Base-by-base conservation (phyloP, 92 coral and sea anemone species). In the Porites evermanni region DNA sequence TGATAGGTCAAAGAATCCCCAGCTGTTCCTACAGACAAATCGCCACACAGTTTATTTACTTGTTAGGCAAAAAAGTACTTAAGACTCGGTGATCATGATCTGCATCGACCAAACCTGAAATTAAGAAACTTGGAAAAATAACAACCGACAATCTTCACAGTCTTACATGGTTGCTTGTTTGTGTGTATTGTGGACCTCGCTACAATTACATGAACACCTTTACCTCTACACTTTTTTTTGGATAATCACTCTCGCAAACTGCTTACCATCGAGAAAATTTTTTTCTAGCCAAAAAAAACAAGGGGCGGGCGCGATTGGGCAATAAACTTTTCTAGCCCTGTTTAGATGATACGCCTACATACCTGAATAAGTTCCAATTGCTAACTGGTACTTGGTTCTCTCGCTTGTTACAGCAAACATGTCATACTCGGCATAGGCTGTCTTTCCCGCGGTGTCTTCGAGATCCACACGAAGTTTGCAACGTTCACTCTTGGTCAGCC, bases 361-460 rank as follows among this genome's bases (percentile, higher is more conserved):
- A 80, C 84, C 84, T 21, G 75, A 14, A 12, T 65, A 80, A 29
- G 75, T 65, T 63, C 84, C 84, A 65, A 80, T 1, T 9, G 64
- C 63, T 21, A 80, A 8, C 72, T 67, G 54, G 59, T 80, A 80
- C 58, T 80, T 80, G 20, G 54, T 23, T 16, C 44, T 26, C 61
- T 80, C 84, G 61, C 75, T 65, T 13, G 75, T 32, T 16, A 80
- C 75, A 67, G 84, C 84, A 64, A 80, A 80, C 6, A 2, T 2
- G 10, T 65, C 73, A 65, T 80, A 80, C 59, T 29, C 60, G 52
- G 84, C 84, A 65, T 23, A 80, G 51, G 53, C 58, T 38, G 26
- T 65, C 38, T 80, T 80, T 65, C 84, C 84, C 21, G 72, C 26
- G 2, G 84, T 80, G 17, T 80, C 84, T 20, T 65, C 75, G 53